These are phyloP conservation scores for Carabus problematicus DNA, from an alignment of 2,888 invertebrate species.

Conservation along the genomic window DNA sequence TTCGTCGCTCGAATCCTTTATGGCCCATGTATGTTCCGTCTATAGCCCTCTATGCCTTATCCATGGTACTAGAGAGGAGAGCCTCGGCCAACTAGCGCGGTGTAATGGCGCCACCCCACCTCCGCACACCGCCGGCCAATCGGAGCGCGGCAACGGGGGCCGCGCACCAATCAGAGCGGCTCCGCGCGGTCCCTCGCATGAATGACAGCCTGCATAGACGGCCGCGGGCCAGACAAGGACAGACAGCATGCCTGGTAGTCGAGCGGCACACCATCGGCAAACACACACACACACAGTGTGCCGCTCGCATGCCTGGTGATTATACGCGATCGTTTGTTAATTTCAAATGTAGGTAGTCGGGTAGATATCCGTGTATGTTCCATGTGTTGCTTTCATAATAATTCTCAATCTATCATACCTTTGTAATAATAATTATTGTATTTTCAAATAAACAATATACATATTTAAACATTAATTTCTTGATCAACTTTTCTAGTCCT, in stretches of 20 bases:
- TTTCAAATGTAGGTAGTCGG: no score
- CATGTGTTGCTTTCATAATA: no score
- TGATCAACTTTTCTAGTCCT: no score
- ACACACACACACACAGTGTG: slow-evolving; percentile 51
- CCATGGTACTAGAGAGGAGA: slow-evolving; percentile 62
- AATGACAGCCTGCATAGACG: slow-evolving; percentile 47
- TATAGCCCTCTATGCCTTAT: slow-evolving; percentile 83
- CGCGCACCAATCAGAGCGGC: slow-evolving; percentile 42
- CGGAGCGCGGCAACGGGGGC: slow-evolving; percentile 43
- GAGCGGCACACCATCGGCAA: slow-evolving; percentile 61
- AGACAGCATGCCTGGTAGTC: slow-evolving; percentile 27
- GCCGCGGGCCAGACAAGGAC: no score
- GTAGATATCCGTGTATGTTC: no score
- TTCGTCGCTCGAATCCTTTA: slow-evolving; percentile 80
- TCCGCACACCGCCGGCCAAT: slow-evolving; percentile 59
- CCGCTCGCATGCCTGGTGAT: not conserved
- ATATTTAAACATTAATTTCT: no score
- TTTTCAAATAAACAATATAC: no score
- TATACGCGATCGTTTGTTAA: not conserved
- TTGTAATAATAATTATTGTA: no score
- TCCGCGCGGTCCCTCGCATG: slow-evolving; percentile 46
- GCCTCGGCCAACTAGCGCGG: slow-evolving; percentile 57
- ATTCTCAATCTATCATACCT: no score
- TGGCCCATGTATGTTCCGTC: slow-evolving; percentile 85
- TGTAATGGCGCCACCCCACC: slow-evolving; percentile 57